Base-by-base conservation (phyloP, 2,113 vertebrate genomes). In the Dromas ardeola region DNA sequence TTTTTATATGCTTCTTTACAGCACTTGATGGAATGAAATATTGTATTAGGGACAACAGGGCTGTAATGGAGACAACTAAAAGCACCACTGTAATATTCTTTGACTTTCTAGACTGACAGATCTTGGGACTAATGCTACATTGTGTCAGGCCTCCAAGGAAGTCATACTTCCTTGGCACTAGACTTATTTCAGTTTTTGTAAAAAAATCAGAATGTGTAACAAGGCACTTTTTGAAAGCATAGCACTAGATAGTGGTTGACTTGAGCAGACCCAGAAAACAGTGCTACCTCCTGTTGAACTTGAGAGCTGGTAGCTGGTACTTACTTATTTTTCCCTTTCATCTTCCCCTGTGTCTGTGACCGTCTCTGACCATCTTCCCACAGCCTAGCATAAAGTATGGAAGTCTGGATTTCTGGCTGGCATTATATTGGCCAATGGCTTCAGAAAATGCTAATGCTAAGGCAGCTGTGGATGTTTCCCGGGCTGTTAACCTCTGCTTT, bases 301-400 rank as follows among this genome's bases (percentile, higher is more conserved):
- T 42, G 23, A 73, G 9, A 77, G 2, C 3, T 81, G 4, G 9
- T 45, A 25, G 3, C 1, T 25, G 38, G 5, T 14, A 15, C 1
- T 74, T 52, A 11, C 12, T 56, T 70, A n/a, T 66, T 77, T 95
- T 74, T 78, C 4, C 5, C 2, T 78, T 45, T 40, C 38, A 65
- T n/a, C 15, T 91, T 65, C 15, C 8, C 36, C 30, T n/a, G 18
- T 38, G 43, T 36, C 72, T 88, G 9, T 76, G 26, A n/a, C 30
- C n/a, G 7, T 84, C 7, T 79, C 56, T 74, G 47, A 61, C 9
- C 11, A 49, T 66, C 21, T 79, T 88, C 13, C 27, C 25, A 13
- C 26, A 34, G n/a, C 23, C 42, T 88, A 36, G 20, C 81, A 82
- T 38, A 14, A 62, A 71, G 12, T 25, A 22, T 22, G 26, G 27